Base-by-base conservation (phyloP, 2,888 invertebrate genomes). In the Tineola bisselliella region DNA sequence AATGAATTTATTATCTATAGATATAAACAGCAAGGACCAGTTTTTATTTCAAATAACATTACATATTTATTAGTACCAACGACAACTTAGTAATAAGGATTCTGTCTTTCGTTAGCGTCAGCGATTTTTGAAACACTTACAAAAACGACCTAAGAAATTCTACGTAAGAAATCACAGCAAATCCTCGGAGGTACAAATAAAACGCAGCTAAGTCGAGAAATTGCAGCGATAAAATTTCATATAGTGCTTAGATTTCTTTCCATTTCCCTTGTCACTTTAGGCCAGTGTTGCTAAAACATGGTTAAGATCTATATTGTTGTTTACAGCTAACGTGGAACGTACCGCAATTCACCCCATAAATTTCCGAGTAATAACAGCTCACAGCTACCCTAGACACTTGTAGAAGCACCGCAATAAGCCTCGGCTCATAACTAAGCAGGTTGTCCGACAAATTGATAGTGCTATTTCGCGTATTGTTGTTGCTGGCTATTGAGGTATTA, bases 221-320 rank as follows among this genome's bases (percentile, higher is more conserved):
- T 38, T 38, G 38, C 38, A 38, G 38, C 73, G 75, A 71, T 71
- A 75, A 75, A 76, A 77, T 76, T 78, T 73, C 74, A 76, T 67
- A 65, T 66, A 4, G 38, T 10, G 3, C 11, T 68, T 6, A 70
- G 75, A 72, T 81, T 78, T 76, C 74, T 74, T 77, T 73, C 70
- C 72, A 72, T 75, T 77, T 76, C 69, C 68, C 66, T 66, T 69
- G 76, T 76, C 79, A 77, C 78, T 77, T 82, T 81, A 79, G 74
- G 71, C 72, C 66, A 67, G 66, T 69, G 66, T 65, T 70, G 68
- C 66, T 75, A 72, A 73, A 77, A 77, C 79, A 78, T 76, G 73
- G 79, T 77, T 75, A 84, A 84, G 74, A 84, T 82, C 74, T 78
- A 73, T 77, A 84, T 83, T 82, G 81, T 84, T 83, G 82, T 86